Evolutionary conservation across 2,113 vertebrate species (phyloP).

Genomic region (Zosterops pallidus): DNA sequence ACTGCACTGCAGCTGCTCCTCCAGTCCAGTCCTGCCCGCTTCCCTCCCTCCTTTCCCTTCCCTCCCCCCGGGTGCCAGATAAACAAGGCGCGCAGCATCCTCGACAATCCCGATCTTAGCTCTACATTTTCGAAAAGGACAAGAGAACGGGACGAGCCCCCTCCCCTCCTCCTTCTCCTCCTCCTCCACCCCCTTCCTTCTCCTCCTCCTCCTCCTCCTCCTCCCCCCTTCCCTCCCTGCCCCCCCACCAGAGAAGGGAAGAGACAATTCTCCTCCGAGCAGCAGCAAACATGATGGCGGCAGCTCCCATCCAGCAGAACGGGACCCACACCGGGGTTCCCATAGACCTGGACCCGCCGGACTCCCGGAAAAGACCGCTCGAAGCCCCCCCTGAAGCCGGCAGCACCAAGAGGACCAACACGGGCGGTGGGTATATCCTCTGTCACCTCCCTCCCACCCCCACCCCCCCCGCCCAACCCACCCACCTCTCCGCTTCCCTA

Average conservation of each 20-base stretch:
- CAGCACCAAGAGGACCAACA: conserved; percentile 86
- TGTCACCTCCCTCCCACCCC: not conserved
- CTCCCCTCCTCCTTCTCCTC: not conserved
- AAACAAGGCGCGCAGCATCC: conserved; percentile 54
- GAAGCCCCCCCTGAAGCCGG: conserved; percentile 83
- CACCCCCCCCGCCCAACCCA: no score
- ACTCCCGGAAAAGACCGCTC: conserved; percentile 83
- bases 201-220: not conserved
- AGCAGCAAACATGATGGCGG: conserved; percentile 84
- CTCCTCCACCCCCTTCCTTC: not conserved
- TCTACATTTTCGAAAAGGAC: conserved; percentile 19
- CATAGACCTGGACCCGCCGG: conserved; percentile 83
- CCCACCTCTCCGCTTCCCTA: no score
- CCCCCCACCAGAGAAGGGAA: conserved; percentile 60
- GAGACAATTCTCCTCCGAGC: conserved; percentile 64
- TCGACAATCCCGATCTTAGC: conserved; percentile 10
- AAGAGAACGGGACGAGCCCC: conserved; percentile 58
- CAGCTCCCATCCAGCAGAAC: conserved; percentile 85
- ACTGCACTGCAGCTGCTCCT: conserved; percentile 79
- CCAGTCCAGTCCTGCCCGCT: conserved; percentile 72
- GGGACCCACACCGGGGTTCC: conserved; percentile 83
- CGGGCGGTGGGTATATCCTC: conserved; percentile 56
- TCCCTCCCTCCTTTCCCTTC: conserved; percentile 64
- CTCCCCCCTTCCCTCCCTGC: not conserved
- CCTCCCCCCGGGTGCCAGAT: conserved; percentile 55